Evolutionary conservation across 2,888 invertebrate species (phyloP).

Genomic region (Heliconius charithonia): DNA sequence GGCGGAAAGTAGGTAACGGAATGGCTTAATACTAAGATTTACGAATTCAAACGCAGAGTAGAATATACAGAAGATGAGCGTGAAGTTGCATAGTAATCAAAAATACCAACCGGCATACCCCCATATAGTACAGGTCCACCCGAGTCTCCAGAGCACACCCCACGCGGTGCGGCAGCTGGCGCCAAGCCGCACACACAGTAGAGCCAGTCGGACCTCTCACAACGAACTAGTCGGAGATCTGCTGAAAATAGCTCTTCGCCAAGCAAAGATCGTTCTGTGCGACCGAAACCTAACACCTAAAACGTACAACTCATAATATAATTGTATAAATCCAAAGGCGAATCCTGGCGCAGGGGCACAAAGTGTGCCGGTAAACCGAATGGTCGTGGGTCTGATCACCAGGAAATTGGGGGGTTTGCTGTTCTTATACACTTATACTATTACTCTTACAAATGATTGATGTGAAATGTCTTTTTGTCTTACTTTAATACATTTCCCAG

Average conservation of each 20-base stretch:
- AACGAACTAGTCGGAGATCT: conserved; percentile 59
- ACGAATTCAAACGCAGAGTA: too few relatives aligned
- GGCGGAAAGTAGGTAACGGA: too few relatives aligned
- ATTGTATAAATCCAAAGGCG: too few relatives aligned
- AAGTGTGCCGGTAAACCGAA: too few relatives aligned
- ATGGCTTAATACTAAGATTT: too few relatives aligned
- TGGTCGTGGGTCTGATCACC: too few relatives aligned
- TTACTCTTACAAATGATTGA: too few relatives aligned
- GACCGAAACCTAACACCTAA: conserved; percentile 72
- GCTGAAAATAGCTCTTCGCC: conserved; percentile 66
- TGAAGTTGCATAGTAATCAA: neutral
- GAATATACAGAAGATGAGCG: neutral
- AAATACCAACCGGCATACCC: conserved; percentile 46
- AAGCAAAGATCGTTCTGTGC: conserved; percentile 58
- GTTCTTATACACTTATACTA: too few relatives aligned
- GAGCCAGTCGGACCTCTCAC: conserved; percentile 62
- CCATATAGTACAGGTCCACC: conserved; percentile 68
- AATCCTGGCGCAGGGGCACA: too few relatives aligned
- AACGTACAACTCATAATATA: neutral
- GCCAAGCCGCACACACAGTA: conserved; percentile 63
- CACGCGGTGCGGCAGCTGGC: conserved; percentile 49
- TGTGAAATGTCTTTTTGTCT: too few relatives aligned
- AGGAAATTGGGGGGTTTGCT: too few relatives aligned
- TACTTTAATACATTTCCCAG: too few relatives aligned
- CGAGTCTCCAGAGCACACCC: conserved; percentile 76